Percentiles rank a stretch among this genome's conserved stretches.
Evolutionary conservation across 2,797 vertebrate species (phyloP).

Genomic region (Phaenicophaeus curvirostris): DNA sequence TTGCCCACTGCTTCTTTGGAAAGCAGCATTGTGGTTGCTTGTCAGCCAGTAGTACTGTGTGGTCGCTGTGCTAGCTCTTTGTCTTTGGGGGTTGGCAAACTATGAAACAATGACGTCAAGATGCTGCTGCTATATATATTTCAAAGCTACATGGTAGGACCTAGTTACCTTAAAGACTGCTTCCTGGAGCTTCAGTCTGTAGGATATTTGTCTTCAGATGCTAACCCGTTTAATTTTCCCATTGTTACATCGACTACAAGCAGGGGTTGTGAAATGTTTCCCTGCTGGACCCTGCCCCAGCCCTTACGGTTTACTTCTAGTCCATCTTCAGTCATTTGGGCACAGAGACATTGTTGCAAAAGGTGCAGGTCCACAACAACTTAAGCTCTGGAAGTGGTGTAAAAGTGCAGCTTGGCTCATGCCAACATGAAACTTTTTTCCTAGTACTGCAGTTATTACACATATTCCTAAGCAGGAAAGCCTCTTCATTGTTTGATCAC

Average conservation of each 20-base stretch:
- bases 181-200: neutral
- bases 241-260: accelerated
- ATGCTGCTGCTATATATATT: neutral
- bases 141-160: neutral
- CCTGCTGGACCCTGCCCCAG: neutral
- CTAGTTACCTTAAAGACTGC: neutral
- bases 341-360: neutral
- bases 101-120: neutral
- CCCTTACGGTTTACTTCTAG: neutral
- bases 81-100: neutral
- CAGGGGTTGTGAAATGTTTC: neutral
- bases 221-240: neutral
- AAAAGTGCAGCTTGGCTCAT: neutral
- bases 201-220: neutral
- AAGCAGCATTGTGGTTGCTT: neutral
- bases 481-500: neutral
- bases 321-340: neutral
- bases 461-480: neutral
- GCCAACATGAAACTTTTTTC: neutral
- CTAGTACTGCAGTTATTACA: neutral
- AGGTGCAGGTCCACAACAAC: neutral
- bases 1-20: neutral
- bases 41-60: neutral
- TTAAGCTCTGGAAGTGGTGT: neutral
- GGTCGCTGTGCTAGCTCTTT: neutral